These are phyloP conservation scores for Centropristis striata DNA, from an alignment of 2,113 vertebrate genomes.

Conservation along the genomic window DNA sequence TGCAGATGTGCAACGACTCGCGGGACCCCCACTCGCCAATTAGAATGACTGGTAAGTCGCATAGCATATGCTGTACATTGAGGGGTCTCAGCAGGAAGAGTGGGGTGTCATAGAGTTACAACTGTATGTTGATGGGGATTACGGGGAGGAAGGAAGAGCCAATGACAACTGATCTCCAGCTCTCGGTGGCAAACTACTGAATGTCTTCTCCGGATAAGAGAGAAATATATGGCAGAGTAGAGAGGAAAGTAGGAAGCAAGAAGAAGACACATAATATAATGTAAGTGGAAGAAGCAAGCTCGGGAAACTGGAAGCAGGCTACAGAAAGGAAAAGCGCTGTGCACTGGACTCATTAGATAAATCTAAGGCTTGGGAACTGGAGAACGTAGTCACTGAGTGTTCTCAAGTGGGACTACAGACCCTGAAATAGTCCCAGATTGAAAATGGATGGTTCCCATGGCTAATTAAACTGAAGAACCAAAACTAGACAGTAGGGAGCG, in stretches of 20 bases:
- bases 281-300: neutral
- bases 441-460: slow-evolving; percentile 20
- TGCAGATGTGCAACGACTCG: slow-evolving; percentile 48
- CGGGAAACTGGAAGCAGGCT: neutral
- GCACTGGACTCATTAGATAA: neutral
- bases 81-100: slow-evolving; percentile 15
- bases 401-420: slow-evolving; percentile 2
- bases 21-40: slow-evolving; percentile 64
- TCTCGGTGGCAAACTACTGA: slow-evolving; percentile 9
- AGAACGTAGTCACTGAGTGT: neutral
- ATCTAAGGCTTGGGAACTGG: neutral
- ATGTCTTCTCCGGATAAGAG: slow-evolving; percentile 9
- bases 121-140: slow-evolving; percentile 25
- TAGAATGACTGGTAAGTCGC: slow-evolving; percentile 58
- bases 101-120: slow-evolving; percentile 9
- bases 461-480: neutral
- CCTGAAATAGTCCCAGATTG: neutral
- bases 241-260: neutral
- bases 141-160: neutral
- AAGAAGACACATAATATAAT: neutral
- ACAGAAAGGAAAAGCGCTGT: neutral
- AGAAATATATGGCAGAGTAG: neutral
- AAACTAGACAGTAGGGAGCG: slow-evolving; percentile 7
- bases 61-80: slow-evolving; percentile 30
- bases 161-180: slow-evolving; percentile 2